Percentiles rank a stretch among this genome's conserved stretches.
These are phyloP conservation scores for Ranitomeya variabilis DNA, from an alignment of 2,113 vertebrate species.

Conservation along the genomic window DNA sequence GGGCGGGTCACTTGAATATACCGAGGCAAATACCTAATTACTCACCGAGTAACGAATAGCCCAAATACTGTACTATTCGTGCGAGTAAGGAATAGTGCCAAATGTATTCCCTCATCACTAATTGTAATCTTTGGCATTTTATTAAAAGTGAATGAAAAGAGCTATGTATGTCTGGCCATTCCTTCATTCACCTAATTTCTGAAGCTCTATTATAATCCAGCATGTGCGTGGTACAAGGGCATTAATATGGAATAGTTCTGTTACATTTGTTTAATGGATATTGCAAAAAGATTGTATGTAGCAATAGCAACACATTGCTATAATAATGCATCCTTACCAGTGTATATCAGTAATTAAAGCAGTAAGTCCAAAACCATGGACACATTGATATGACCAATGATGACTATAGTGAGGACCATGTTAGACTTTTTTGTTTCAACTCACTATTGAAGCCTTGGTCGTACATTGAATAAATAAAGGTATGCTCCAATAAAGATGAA, in stretches of 20 bases:
- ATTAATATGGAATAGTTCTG: neutral
- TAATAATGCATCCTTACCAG: neutral
- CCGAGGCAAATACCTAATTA: too few species aligned
- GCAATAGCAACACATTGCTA: neutral
- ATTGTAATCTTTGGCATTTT: too few species aligned
- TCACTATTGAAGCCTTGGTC: neutral
- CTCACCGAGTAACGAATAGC: too few species aligned
- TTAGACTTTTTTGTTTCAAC: neutral
- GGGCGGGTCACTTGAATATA: too few species aligned
- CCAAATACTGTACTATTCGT: too few species aligned
- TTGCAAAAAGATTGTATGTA: neutral
- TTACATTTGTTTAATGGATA: neutral
- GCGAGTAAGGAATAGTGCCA: too few species aligned
- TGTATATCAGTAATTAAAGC: neutral
- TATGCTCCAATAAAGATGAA: conserved; percentile 9
- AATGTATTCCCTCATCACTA: too few species aligned
- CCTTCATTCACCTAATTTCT: too few species aligned
- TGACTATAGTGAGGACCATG: neutral
- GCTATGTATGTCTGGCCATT: too few species aligned
- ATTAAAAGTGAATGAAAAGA: too few species aligned
- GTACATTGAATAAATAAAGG: conserved; percentile 9
- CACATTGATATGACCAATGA: neutral
- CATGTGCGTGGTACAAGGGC: neutral
- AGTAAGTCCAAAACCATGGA: neutral
- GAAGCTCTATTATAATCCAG: neutral